A percentile compares a stretch with the other conserved stretches of the same genome.
Conservation (phyloP, 2,113 vertebrate genomes). For the Lynx canadensis region DNA sequence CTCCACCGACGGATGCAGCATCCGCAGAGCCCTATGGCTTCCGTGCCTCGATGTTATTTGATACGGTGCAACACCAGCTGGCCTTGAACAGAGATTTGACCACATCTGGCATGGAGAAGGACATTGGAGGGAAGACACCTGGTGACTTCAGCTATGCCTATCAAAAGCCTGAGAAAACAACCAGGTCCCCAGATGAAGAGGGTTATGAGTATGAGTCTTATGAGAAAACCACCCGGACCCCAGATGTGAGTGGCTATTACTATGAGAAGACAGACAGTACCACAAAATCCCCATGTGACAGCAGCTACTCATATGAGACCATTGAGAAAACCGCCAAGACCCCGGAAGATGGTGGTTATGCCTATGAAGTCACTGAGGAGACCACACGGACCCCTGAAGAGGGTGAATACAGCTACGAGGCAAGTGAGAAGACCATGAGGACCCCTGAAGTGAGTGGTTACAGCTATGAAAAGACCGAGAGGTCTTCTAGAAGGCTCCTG, state of each 20-base stretch:
- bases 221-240: conserved; percentile 66
- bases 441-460: conserved; percentile 76
- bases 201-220: conserved; percentile 73
- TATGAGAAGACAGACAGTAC: conserved; percentile 79
- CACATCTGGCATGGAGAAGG: conserved; percentile 79
- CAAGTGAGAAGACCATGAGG: conserved; percentile 62
- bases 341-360: conserved; percentile 76
- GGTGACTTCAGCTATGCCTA: conserved; percentile 78
- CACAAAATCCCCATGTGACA: conserved; percentile 59
- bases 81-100: conserved; percentile 84
- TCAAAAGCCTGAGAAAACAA: conserved; percentile 61
- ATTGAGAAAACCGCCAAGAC: conserved; percentile 72
- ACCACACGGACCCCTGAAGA: conserved; percentile 75
- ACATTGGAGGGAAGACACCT: conserved; percentile 76
- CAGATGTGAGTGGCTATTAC: conserved; percentile 79
- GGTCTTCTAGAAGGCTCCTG: conserved; percentile 63
- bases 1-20: conserved; percentile 82
- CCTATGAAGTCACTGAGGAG: conserved; percentile 80
- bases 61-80: conserved; percentile 79
- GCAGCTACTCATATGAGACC: conserved; percentile 82
- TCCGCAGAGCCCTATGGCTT: conserved; percentile 81
- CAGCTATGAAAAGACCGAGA: conserved; percentile 74
- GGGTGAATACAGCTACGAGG: conserved; percentile 71
- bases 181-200: conserved; percentile 69
- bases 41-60: conserved; percentile 77